Percentiles rank a stretch among this genome's conserved stretches.
Evolutionary conservation across 1,140 invertebrate genomes (phyloP).

Genomic region (Drosophila murphyi): DNA sequence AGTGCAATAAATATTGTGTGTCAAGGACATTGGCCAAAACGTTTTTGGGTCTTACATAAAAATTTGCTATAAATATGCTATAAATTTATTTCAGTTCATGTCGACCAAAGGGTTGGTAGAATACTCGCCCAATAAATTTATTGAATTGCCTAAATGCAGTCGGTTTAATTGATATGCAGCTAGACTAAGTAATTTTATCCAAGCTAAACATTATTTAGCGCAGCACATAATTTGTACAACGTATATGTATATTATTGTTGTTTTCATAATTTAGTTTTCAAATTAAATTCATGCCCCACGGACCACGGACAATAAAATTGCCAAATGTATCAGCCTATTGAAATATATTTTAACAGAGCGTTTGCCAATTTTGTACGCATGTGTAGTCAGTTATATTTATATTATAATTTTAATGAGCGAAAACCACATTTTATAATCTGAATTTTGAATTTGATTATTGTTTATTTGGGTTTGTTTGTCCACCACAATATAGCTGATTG

Average conservation of each 20-base stretch:
- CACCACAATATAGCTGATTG: not conserved
- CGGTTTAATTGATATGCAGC: conserved; percentile 69
- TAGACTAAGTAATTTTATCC: conserved; percentile 24
- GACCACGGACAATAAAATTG: conserved; percentile 14
- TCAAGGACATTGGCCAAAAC: conserved; percentile 62
- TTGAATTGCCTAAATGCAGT: conserved; percentile 56
- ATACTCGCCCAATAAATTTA: conserved; percentile 43
- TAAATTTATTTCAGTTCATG: conserved; percentile 28
- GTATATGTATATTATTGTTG: conserved; percentile 63
- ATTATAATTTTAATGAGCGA: conserved; percentile 26
- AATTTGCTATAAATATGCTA: conserved; percentile 56
- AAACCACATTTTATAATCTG: conserved; percentile 39
- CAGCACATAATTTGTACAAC: conserved; percentile 67
- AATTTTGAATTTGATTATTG: conserved; percentile 35
- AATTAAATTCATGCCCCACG: conserved; percentile 39
- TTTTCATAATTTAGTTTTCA: conserved; percentile 14
- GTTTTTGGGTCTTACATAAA: conserved; percentile 55
- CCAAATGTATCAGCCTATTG: conserved; percentile 28
- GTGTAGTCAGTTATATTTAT: conserved; percentile 28
- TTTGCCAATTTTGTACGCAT: conserved; percentile 30
- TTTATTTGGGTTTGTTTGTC: conserved; percentile 18
- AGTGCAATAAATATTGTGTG: conserved; percentile 72
- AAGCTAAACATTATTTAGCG: conserved; percentile 49
- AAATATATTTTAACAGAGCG: conserved; percentile 55
- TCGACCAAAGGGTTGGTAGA: not conserved